Base-by-base conservation (phyloP, 2,888 invertebrate genomes). In the Dicycla oo region DNA sequence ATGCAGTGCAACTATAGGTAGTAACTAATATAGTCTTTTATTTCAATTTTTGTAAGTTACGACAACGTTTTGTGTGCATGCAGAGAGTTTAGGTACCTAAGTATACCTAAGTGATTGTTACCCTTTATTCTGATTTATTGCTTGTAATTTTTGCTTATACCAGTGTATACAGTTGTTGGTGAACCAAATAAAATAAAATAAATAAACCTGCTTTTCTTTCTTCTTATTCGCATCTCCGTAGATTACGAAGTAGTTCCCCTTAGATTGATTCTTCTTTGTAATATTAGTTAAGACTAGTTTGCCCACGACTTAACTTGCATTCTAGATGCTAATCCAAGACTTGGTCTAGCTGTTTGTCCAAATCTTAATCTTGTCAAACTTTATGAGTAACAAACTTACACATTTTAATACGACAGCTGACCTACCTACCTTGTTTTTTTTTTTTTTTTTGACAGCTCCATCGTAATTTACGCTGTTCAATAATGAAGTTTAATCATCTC, bases 211-310 rank as follows among this genome's bases (percentile, higher is more conserved):
- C 70, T 93, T 90, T 73, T 91, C 89, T 80, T 91, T 89, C 26
- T 91, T 91, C 78, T 96, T 94, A 80, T 94, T 93, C 0, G 92
- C 89, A 82, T 95, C 89, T 8, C 97, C 97, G 84, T 98, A 96
- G 38, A 99, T 97, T 0, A 97, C 97, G 88, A 99, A 99, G 92
- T 97, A 97, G 93, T 99, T 99, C 5, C 97, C 97, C 89, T 97
- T 97, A 0, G 99, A 97, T 94, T 98, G 97, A 26, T 94, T 89
- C n/a, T n/a, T 18, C 5, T 26, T 10, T 54, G 8, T 15, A n/a
- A 49, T 49, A 1, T 18, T 54, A 18, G 5, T 10, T 54, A 26
- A 53, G 18, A 18, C 8, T 26, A 53, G 51, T 6, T 53, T 23
- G 23, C 23, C 10, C 54, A 26, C 53, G 18, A 11, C 26, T 23